Conservation (phyloP, 2,888 invertebrate genomes). For the Schizotus pectinicornis region DNA sequence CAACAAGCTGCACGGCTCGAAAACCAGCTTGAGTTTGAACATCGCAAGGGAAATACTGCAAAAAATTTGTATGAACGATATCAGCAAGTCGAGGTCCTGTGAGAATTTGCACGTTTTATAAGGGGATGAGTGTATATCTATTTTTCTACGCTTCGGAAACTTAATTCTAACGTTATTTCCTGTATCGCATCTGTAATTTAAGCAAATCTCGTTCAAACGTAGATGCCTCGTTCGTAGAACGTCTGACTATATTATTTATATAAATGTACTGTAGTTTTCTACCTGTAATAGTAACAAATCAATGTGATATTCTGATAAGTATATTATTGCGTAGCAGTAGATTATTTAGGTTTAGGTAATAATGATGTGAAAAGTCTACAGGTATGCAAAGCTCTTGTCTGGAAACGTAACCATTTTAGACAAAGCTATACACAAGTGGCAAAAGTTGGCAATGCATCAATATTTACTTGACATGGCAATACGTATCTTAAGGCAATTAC, state of each 20-base stretch:
- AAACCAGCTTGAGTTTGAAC: slow-evolving; percentile 81
- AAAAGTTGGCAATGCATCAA: too few relatives aligned
- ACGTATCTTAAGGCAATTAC: too few relatives aligned
- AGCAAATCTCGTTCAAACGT: too few relatives aligned
- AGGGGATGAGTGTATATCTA: slow-evolving; percentile 35
- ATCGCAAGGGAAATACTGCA: slow-evolving; percentile 82
- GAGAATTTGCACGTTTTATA: slow-evolving; percentile 85
- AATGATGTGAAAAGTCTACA: too few relatives aligned
- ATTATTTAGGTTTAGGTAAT: too few relatives aligned
- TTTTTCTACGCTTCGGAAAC: slow-evolving; percentile 20
- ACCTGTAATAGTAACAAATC: slow-evolving; percentile 22
- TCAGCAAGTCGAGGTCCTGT: slow-evolving; percentile 84
- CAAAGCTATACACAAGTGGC: too few relatives aligned
- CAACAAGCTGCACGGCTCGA: slow-evolving; percentile 75
- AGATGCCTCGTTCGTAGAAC: too few relatives aligned
- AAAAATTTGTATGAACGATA: slow-evolving; percentile 85
- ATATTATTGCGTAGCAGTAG: background rate
- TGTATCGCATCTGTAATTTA: too few relatives aligned
- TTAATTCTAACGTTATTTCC: too few relatives aligned
- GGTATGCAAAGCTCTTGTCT: too few relatives aligned
- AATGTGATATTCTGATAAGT: slow-evolving; percentile 19
- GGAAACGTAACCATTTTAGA: too few relatives aligned
- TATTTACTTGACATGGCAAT: too few relatives aligned
- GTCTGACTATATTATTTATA: slow-evolving; percentile 3
- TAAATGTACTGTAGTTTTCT: slow-evolving; percentile 18